These are phyloP conservation scores for Aplysina aerophoba DNA, from an alignment of 37 sponge, comb jelly and placozoan genomes.

Conservation along the genomic window DNA sequence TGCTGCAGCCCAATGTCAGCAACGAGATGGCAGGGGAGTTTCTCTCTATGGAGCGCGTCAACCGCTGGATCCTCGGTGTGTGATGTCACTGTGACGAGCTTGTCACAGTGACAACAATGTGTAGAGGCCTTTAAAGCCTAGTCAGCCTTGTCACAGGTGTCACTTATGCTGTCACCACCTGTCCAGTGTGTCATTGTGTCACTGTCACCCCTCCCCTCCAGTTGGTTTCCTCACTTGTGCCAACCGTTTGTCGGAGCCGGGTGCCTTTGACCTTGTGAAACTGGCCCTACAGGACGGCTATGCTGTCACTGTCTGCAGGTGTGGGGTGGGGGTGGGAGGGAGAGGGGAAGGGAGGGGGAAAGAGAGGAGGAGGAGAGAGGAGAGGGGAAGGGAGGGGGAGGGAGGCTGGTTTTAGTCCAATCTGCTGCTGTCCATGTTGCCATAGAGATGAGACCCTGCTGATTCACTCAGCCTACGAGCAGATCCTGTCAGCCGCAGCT, in stretches of 20 bases:
- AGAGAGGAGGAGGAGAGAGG: conserved; percentile 47
- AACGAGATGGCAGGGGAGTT: conserved; percentile 83
- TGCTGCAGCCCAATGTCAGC: conserved; percentile 72
- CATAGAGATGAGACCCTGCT: conserved; percentile 63
- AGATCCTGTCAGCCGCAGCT: conserved; percentile 52
- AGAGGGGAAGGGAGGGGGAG: conserved; percentile 8
- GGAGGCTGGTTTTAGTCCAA: too few species aligned
- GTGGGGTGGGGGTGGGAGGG: conserved; percentile 48
- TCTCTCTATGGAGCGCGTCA: conserved; percentile 80
- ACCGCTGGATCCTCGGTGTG: conserved; percentile 89
- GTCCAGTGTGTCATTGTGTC: background rate
- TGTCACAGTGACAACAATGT: too few species aligned
- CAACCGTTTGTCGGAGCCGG: conserved; percentile 45
- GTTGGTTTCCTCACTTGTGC: conserved; percentile 80
- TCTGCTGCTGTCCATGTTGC: background rate
- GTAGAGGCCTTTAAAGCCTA: too few species aligned
- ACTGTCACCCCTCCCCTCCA: conserved; percentile 6
- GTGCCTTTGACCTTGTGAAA: conserved; percentile 81
- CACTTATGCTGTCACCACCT: too few species aligned
- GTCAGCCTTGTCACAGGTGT: too few species aligned
- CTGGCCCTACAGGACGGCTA: conserved; percentile 87
- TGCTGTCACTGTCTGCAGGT: conserved; percentile 67
- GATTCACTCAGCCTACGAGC: conserved; percentile 70
- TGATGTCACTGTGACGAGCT: background rate
- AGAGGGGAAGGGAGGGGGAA: conserved; percentile 49